Conservation (phyloP, 1,140 invertebrate species). For the Scaptodrosophila lebanonensis region DNA sequence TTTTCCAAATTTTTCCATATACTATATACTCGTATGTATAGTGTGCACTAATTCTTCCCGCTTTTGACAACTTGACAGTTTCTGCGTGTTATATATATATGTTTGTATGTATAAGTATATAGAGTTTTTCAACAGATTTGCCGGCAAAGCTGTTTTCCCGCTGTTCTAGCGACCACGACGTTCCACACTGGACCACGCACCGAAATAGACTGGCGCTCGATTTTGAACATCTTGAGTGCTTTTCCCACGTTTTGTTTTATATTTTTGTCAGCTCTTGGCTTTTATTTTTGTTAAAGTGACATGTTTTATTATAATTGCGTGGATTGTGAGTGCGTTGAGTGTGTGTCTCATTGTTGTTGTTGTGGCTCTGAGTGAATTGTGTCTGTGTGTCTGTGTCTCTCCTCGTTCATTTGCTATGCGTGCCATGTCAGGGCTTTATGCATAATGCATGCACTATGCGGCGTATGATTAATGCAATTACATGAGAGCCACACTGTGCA, state of each 20-base stretch:
- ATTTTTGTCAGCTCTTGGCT: no score
- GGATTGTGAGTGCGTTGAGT: no score
- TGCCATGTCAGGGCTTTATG: no score
- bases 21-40: constrained; percentile 20
- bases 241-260: constrained; percentile 20
- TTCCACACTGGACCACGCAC: constrained; percentile 73
- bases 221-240: constrained; percentile 17
- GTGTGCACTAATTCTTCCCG: constrained; percentile 34
- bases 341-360: no score
- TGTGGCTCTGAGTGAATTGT: no score
- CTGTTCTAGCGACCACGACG: constrained; percentile 25
- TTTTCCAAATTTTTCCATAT: constrained; percentile 13
- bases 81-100: constrained; percentile 15
- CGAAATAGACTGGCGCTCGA: constrained; percentile 65
- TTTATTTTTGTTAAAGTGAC: no score
- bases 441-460: no score
- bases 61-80: constrained; percentile 66
- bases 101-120: constrained; percentile 10
- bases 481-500: no score
- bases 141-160: constrained; percentile 5
- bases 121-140: constrained; percentile 14
- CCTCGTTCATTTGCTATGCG: no score
- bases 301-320: no score
- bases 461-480: no score
- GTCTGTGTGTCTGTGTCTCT: no score